Conservation (phyloP, 1,140 invertebrate genomes). For the Bombus vancouverensis region DNA sequence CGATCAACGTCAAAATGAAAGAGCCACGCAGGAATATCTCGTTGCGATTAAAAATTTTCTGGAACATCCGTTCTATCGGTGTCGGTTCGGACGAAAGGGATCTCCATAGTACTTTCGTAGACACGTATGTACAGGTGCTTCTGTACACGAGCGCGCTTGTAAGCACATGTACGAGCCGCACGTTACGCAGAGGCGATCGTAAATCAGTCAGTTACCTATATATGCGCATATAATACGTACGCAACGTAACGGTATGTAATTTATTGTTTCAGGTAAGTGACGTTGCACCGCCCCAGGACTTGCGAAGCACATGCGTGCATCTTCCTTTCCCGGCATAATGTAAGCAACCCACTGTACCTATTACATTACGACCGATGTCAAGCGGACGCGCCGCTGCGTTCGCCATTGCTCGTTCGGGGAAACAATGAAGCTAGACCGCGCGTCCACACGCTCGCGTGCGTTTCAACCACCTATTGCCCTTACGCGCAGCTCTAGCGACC, state of each 20-base stretch:
- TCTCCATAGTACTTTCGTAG: conserved; percentile 46
- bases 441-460: not conserved
- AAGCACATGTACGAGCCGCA: conserved; percentile 68
- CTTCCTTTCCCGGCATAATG: conserved; percentile 78
- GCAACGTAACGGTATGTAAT: conserved; percentile 80
- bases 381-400: conserved; percentile 16
- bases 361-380: conserved; percentile 74
- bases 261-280: conserved; percentile 84
- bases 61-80: not conserved
- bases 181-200: conserved; percentile 71
- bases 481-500: not conserved
- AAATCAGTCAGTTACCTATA: conserved; percentile 76
- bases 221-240: conserved; percentile 76
- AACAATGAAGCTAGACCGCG: conserved; percentile 44
- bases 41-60: not conserved
- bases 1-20: not conserved
- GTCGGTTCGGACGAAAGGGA: not conserved
- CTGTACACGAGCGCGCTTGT: conserved; percentile 69
- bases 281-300: conserved; percentile 76
- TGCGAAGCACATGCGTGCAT: conserved; percentile 73
- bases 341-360: conserved; percentile 77
- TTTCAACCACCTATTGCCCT: not conserved
- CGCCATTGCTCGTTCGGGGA: conserved; percentile 24
- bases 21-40: no score
- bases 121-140: conserved; percentile 61